These are phyloP conservation scores for Zelleria hepariella DNA, from an alignment of 2,888 invertebrate genomes.

Conservation along the genomic window DNA sequence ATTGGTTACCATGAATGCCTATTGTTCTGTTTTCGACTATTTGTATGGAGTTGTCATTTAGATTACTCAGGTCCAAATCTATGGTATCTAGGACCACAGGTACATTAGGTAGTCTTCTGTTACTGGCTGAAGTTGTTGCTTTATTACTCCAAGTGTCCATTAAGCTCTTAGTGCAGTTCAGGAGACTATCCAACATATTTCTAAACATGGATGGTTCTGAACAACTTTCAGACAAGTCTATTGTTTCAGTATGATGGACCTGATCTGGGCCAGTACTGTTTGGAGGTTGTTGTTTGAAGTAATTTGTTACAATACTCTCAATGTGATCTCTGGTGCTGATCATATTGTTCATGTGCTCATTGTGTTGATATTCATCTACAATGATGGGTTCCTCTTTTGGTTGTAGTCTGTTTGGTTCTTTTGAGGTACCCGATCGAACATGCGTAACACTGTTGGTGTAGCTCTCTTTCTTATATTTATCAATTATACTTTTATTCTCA, in stretches of 20 bases:
- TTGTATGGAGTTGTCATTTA: not conserved
- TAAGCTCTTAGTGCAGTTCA: not conserved
- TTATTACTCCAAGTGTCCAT: not conserved
- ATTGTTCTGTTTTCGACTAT: not conserved
- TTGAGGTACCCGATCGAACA: not conserved
- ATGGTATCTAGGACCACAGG: constrained; percentile 1
- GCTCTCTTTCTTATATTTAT: constrained; percentile 16
- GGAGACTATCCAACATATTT: not conserved
- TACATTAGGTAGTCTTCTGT: not conserved
- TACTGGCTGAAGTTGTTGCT: not conserved
- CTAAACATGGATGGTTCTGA: not conserved
- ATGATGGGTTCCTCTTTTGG: constrained; percentile 3
- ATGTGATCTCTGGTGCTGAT: not conserved
- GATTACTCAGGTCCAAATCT: not conserved
- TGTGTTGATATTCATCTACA: not conserved
- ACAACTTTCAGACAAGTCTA: not conserved
- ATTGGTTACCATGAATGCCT: not conserved
- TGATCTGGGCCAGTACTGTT: not conserved
- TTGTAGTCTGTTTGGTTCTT: constrained; percentile 7
- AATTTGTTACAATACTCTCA: constrained; percentile 3
- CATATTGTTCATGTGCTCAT: not conserved
- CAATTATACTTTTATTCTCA: constrained; percentile 24
- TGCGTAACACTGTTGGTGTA: constrained; percentile 14
- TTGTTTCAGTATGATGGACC: not conserved
- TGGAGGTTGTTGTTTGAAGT: constrained; percentile 2